Percentiles rank a stretch among this genome's conserved stretches.
Conservation (phyloP, 2,888 invertebrate genomes). For the Dolichopus griseipennis region DNA sequence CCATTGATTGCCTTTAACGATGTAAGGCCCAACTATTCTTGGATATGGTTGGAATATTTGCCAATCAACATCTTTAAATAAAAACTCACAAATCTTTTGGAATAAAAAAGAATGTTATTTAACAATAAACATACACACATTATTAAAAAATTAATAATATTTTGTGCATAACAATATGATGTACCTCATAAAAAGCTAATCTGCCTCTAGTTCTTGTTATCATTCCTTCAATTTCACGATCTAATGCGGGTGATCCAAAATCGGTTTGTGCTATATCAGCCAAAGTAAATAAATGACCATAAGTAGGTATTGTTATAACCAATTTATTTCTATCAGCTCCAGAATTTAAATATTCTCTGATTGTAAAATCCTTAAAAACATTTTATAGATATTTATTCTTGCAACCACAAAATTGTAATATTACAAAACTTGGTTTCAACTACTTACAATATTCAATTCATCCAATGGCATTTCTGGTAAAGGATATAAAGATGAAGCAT, state of each 20-base stretch:
- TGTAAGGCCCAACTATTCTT: background rate
- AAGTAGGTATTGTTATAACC: background rate
- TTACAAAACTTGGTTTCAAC: background rate
- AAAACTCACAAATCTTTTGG: background rate
- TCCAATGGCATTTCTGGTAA: background rate
- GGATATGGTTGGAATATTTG: background rate
- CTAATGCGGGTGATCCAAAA: background rate
- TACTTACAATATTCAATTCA: background rate
- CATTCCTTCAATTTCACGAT: background rate
- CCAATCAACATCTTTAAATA: background rate
- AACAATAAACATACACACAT: too few relatives aligned
- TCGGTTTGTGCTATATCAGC: background rate
- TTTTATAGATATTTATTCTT: too few relatives aligned
- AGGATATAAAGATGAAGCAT: background rate
- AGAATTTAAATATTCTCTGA: background rate
- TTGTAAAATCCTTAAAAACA: background rate
- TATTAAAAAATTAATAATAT: too few relatives aligned
- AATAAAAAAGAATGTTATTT: too few relatives aligned
- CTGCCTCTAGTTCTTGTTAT: background rate
- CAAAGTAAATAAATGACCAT: background rate
- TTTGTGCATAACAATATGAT: background rate
- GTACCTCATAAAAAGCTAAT: background rate
- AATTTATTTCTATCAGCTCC: background rate
- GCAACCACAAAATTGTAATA: too few relatives aligned
- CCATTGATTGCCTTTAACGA: conserved; percentile 33